These are phyloP conservation scores for Aphodius granarius DNA, from an alignment of 2,888 invertebrate species.

Conservation along the genomic window DNA sequence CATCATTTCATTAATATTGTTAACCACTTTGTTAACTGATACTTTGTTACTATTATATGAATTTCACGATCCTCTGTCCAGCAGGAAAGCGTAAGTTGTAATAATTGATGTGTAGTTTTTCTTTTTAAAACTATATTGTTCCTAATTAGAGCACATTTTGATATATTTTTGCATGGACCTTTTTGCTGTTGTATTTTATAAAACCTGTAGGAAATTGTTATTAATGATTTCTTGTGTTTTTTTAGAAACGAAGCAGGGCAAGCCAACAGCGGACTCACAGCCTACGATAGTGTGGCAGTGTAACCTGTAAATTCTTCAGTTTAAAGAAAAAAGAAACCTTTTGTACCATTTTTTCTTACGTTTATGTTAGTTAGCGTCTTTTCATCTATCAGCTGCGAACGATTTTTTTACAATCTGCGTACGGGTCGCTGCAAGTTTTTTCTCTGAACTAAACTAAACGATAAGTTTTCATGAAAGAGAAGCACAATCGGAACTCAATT, in stretches of 20 bases:
- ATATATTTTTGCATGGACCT: conserved; percentile 29
- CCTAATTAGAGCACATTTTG: conserved; percentile 13
- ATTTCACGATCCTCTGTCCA: conserved; percentile 55
- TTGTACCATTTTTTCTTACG: conserved; percentile 3
- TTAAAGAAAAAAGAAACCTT: background rate
- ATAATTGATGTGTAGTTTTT: conserved; percentile 36
- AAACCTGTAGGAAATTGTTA: conserved; percentile 11
- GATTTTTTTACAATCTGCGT: background rate
- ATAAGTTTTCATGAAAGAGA: background rate
- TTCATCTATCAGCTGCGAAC: background rate
- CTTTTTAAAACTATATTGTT: conserved; percentile 21
- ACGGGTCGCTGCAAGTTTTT: background rate
- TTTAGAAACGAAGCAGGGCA: conserved; percentile 86
- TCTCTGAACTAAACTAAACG: background rate
- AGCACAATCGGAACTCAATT: too few species aligned
- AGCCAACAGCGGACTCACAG: conserved; percentile 90
- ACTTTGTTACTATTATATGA: conserved; percentile 22
- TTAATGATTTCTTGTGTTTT: background rate
- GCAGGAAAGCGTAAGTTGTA: conserved; percentile 77
- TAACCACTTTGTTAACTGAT: conserved; percentile 7
- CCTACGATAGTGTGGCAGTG: conserved; percentile 99
- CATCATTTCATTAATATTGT: background rate
- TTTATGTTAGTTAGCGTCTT: conserved; percentile 3
- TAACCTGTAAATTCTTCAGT: conserved; percentile 75
- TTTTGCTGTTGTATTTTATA: conserved; percentile 18